Conservation (phyloP, 2,797 vertebrate species). For the Buceros bicornis region DNA sequence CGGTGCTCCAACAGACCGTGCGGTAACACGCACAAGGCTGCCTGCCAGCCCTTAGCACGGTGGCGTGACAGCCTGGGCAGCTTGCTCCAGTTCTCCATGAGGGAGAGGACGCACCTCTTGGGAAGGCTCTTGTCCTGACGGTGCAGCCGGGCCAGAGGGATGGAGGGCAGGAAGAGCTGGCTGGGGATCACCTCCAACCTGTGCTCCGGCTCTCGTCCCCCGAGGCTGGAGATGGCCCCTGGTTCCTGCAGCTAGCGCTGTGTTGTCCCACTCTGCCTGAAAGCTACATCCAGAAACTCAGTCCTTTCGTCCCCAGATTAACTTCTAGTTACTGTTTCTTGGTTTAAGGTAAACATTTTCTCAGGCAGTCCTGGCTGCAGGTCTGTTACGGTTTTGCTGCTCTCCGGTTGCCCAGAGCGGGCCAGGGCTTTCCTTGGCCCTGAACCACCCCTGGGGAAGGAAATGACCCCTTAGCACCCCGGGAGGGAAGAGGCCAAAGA, state of each 20-base stretch:
- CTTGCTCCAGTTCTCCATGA: not conserved
- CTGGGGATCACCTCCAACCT: not conserved
- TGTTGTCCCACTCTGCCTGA: not conserved
- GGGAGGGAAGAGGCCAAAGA: not conserved
- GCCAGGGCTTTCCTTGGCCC: not conserved
- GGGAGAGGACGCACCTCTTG: not conserved
- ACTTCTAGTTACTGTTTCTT: not conserved
- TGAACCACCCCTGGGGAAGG: not conserved
- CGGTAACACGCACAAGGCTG: not conserved
- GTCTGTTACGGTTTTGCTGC: not conserved
- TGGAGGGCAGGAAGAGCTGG: not conserved
- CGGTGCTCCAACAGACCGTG: not conserved
- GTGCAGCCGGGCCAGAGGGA: not conserved
- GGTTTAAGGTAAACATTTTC: not conserved
- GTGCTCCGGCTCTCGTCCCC: not conserved
- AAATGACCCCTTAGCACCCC: not conserved
- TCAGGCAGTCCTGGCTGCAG: not conserved
- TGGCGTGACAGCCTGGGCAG: not conserved
- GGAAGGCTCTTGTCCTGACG: not conserved
- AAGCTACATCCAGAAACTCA: not conserved
- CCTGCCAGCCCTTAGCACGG: not conserved
- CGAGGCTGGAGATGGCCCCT: not conserved
- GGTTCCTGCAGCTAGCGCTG: not conserved
- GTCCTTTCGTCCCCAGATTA: not conserved
- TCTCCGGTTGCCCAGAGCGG: rapidly evolving